These are phyloP conservation scores for Silurus glanis DNA, from an alignment of 2,113 vertebrate species.

Conservation along the genomic window DNA sequence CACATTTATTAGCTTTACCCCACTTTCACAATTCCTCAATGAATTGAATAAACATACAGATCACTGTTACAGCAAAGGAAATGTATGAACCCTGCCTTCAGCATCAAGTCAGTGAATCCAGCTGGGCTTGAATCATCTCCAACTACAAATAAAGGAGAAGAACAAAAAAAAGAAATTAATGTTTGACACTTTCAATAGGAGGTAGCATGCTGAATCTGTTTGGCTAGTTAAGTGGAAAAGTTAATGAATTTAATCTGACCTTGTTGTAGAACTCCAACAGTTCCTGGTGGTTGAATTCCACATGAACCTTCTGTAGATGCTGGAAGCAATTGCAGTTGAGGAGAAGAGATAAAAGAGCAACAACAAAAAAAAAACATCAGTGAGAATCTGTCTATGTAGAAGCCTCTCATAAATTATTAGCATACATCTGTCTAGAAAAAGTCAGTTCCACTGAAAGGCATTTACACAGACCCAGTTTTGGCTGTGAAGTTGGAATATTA, in stretches of 20 bases:
- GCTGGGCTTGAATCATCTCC: slow-evolving; percentile 91
- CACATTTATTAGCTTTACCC: neutral
- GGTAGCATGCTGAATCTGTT: neutral
- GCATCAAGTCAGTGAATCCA: slow-evolving; percentile 93
- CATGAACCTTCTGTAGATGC: slow-evolving; percentile 84
- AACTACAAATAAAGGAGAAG: slow-evolving; percentile 75
- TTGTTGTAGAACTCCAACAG: slow-evolving; percentile 95
- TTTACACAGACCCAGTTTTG: slow-evolving; percentile 9
- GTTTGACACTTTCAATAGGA: neutral
- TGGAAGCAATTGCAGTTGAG: slow-evolving; percentile 58
- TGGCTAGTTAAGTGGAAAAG: slow-evolving; percentile 19
- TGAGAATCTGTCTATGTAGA: slow-evolving; percentile 60
- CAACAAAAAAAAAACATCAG: neutral
- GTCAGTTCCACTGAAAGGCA: slow-evolving; percentile 52
- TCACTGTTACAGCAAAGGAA: neutral
- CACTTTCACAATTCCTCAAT: neutral
- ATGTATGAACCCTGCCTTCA: neutral
- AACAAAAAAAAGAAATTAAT: slow-evolving; percentile 49
- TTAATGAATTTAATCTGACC: slow-evolving; percentile 70
- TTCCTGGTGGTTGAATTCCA: slow-evolving; percentile 91
- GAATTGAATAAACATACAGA: neutral
- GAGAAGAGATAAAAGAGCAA: neutral
- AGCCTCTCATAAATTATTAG: slow-evolving; percentile 67
- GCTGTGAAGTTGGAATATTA: neutral
- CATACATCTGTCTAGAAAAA: slow-evolving; percentile 48